Base-by-base conservation (phyloP, 2,888 invertebrate genomes). In the Argynnis bischoffii region DNA sequence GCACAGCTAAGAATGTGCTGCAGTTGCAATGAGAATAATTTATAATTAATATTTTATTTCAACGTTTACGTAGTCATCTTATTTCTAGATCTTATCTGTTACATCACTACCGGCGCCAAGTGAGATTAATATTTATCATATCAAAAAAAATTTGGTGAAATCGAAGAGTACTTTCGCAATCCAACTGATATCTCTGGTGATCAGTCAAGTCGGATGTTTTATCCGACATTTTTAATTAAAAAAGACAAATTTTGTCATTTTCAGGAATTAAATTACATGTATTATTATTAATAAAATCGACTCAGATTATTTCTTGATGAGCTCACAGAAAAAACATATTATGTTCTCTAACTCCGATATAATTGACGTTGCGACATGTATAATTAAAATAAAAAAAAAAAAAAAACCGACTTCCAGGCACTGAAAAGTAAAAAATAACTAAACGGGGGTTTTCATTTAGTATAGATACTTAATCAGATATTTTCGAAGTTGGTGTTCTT, bases 51-150 rank as follows among this genome's bases (percentile, higher is more conserved):
- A 26, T 48, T 46, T 46, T 57, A 59, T 59, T 59, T 59, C 47
- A 16, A 47, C 48, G 47, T 48, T 48, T 15, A 26, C 6, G 5
- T 41, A 11, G 35, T 59, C 31, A 59, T 59, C 48, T 59, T 48
- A 59, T 59, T 26, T 59, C 26, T 59, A 6, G 59, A 59, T 59
- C 72, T 74, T 70, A 72, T 71, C 70, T 68, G 69, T 75, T 71
- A 72, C 71, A 64, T 72, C 56, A 74, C 63, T 64, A 67, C 56
- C 57, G 69, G 69, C 67, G 70, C 69, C 69, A 69, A 63, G 63
- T 48, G 60, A 63, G 65, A 67, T 70, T 53, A 63, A 64, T 59
- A 60, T 68, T 55, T 64, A 55, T 60, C 64, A 46, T 60, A 59
- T 60, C 60, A 61, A 50, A 41, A 61, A 51, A 54, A 66, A 59